These are phyloP conservation scores for Pygoscelis adeliae DNA, from an alignment of 2,113 vertebrate genomes.

Conservation along the genomic window DNA sequence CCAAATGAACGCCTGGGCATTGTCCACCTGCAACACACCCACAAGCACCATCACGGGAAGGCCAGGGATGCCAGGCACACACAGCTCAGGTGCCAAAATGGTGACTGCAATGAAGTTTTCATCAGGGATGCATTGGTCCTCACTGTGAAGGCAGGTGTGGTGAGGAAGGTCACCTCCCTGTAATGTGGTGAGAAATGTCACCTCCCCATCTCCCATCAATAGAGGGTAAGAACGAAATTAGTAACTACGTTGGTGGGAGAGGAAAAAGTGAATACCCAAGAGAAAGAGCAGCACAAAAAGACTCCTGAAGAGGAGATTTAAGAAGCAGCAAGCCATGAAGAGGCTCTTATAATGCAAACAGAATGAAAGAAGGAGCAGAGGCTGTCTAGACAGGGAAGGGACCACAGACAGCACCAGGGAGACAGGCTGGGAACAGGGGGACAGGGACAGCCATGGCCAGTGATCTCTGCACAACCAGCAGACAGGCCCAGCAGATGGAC, in stretches of 20 bases:
- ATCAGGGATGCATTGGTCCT: rapidly evolving
- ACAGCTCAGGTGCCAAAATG: too few species aligned
- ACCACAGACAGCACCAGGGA: not conserved
- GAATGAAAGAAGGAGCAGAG: not conserved
- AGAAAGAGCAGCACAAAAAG: not conserved
- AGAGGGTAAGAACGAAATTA: not conserved
- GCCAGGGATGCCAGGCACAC: not conserved
- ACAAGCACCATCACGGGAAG: rapidly evolving
- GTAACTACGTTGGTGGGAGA: not conserved
- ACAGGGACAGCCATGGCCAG: not conserved
- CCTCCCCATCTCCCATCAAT: not conserved
- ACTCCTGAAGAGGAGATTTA: not conserved
- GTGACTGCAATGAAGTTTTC: not conserved
- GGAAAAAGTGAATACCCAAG: not conserved
- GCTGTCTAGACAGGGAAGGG: not conserved
- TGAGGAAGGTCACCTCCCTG: not conserved
- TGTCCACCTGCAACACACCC: constrained; percentile 81
- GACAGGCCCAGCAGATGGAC: not conserved
- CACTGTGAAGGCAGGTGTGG: not conserved
- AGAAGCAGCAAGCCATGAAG: not conserved
- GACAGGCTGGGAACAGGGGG: not conserved
- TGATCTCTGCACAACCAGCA: not conserved
- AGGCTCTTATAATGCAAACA: not conserved
- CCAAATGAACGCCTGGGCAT: constrained; percentile 91
- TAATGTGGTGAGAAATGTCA: not conserved